phyloP scores from a whole-genome alignment of 2,888 invertebrate species.

The Acanthosepion esculentum region DNA sequence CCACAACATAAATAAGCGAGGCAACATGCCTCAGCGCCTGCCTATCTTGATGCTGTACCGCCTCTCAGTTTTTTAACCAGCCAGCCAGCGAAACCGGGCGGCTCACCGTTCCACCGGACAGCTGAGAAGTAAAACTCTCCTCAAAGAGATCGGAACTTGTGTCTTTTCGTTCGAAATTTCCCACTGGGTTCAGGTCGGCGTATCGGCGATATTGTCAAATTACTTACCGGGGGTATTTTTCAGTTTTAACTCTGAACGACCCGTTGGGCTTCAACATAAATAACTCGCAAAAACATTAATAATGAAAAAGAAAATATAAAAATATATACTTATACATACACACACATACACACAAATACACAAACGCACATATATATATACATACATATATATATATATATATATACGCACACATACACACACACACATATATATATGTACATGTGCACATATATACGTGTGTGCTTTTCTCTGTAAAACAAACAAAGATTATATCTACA shows the following conservation, averaged over 20 bases:
- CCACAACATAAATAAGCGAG: not conserved
- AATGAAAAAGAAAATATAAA: not conserved
- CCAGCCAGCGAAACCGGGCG: not conserved
- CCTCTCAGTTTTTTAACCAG: not conserved
- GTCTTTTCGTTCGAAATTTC: not conserved
- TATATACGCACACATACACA: too few species aligned
- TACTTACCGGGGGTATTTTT: not conserved
- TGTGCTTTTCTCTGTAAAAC: not conserved
- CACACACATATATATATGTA: not conserved
- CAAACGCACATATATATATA: too few species aligned
- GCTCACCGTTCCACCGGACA: not conserved
- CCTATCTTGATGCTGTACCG: not conserved
- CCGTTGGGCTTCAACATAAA: not conserved
- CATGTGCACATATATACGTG: not conserved
- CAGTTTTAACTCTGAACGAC: not conserved
- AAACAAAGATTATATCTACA: too few species aligned
- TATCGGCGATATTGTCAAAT: not conserved
- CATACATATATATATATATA: too few species aligned
- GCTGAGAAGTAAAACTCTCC: not conserved
- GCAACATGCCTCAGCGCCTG: not conserved
- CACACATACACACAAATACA: too few species aligned
- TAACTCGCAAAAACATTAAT: not conserved
- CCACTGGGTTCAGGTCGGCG: not conserved
- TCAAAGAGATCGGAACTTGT: slow-evolving; percentile 21
- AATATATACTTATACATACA: not conserved